phyloP scores from a whole-genome alignment of 2,888 invertebrate genomes.

The Spodoptera littoralis region DNA sequence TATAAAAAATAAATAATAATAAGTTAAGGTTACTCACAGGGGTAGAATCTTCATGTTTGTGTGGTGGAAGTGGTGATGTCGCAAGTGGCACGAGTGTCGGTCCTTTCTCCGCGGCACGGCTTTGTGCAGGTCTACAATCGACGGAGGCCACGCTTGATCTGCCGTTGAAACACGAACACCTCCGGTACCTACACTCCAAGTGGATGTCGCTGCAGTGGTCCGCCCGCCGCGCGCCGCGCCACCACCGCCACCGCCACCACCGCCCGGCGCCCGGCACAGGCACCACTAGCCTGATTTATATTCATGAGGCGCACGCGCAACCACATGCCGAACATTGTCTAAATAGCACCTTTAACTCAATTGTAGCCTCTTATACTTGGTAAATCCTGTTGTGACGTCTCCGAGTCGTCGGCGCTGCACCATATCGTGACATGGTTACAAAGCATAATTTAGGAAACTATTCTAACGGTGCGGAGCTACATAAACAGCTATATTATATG shows the following conservation, averaged over 20 bases:
- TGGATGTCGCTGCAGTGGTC: constrained; percentile 59
- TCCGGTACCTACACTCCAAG: constrained; percentile 65
- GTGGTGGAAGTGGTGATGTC: constrained; percentile 63
- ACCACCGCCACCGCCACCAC: constrained; percentile 55
- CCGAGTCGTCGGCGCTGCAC: constrained; percentile 13
- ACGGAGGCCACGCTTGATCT: constrained; percentile 84
- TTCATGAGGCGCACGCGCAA: constrained; percentile 68
- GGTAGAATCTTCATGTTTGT: constrained; percentile 81
- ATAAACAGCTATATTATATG: constrained; percentile 13
- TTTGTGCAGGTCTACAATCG: constrained; percentile 80
- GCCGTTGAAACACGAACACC: constrained; percentile 69
- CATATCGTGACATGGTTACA: constrained; percentile 51
- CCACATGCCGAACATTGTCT: constrained; percentile 69
- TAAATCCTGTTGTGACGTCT: constrained; percentile 69
- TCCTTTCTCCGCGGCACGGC: constrained; percentile 78
- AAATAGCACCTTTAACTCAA: constrained; percentile 64
- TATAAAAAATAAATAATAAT: constrained; percentile 21
- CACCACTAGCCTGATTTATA: constrained; percentile 74
- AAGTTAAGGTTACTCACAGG: constrained; percentile 72
- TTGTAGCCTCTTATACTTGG: constrained; percentile 56
- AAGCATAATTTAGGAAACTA: constrained; percentile 50
- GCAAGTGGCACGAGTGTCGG: constrained; percentile 70
- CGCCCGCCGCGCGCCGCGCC: constrained; percentile 57
- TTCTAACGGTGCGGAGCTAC: constrained; percentile 37
- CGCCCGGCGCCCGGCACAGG: constrained; percentile 50